Percentiles rank a stretch among this genome's conserved stretches.
phyloP scores from a whole-genome alignment of 2,888 invertebrate genomes.

The Therioaphis trifolii region DNA sequence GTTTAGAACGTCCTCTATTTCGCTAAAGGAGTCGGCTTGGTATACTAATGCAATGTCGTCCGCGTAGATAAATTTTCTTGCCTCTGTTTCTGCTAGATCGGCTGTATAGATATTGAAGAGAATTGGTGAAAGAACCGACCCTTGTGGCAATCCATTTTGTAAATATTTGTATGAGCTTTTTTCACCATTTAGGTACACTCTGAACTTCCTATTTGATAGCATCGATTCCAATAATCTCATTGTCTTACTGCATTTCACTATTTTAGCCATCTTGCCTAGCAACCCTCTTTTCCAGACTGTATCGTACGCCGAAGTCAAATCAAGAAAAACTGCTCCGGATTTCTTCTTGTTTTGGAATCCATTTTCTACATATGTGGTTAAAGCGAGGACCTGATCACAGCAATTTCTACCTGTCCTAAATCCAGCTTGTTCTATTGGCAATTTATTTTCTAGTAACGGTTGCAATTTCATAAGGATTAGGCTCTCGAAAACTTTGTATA shows the following conservation, averaged over 20 bases:
- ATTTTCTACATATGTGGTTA: too few relatives aligned
- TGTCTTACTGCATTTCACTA: neutral
- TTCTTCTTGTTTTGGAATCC: too few relatives aligned
- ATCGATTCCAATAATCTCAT: neutral
- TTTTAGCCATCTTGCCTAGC: neutral
- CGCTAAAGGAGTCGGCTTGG: too few relatives aligned
- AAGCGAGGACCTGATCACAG: too few relatives aligned
- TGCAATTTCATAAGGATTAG: neutral
- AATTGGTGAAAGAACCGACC: too few relatives aligned
- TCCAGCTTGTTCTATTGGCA: neutral
- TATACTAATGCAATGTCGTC: too few relatives aligned
- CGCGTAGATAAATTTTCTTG: too few relatives aligned
- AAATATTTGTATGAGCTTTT: neutral
- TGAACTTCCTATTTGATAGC: conserved; percentile 1
- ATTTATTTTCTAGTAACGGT: neutral
- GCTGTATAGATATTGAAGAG: too few relatives aligned
- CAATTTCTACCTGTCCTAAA: too few relatives aligned
- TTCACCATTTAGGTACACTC: neutral
- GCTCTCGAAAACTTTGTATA: neutral
- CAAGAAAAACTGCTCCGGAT: neutral
- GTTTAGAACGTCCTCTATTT: too few relatives aligned
- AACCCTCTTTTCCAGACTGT: neutral
- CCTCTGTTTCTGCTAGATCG: too few relatives aligned
- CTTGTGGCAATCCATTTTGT: neutral
- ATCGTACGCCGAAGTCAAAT: neutral